Conservation (phyloP, 2,113 vertebrate genomes). For the Pardalotus punctatus region DNA sequence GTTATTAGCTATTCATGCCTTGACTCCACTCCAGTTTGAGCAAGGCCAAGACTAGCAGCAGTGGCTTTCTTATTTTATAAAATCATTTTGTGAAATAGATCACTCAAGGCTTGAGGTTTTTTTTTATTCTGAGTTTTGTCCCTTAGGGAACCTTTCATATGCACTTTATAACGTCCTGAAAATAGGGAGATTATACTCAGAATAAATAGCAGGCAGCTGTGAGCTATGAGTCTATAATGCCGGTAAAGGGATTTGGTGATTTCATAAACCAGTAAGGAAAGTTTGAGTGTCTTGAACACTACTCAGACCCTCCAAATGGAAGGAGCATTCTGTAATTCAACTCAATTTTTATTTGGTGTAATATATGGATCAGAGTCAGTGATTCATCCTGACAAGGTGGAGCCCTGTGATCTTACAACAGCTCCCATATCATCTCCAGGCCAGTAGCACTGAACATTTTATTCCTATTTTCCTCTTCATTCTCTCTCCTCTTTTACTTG, state of each 20-base stretch:
- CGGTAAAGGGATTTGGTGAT: slow-evolving; percentile 13
- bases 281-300: not conserved
- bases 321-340: slow-evolving; percentile 1
- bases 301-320: not conserved
- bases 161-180: not conserved
- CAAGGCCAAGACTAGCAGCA: not conserved
- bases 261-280: not conserved
- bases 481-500: not conserved
- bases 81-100: not conserved
- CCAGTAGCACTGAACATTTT: not conserved
- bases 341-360: not conserved
- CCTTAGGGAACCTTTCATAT: not conserved
- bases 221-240: not conserved
- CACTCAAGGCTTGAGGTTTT: not conserved
- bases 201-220: slow-evolving; percentile 38
- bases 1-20: not conserved
- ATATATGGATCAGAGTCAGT: not conserved
- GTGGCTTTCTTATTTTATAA: not conserved
- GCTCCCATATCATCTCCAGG: not conserved
- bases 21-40: not conserved
- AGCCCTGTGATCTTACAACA: not conserved
- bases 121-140: not conserved
- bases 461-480: not conserved
- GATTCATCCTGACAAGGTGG: not conserved
- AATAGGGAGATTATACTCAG: slow-evolving; percentile 1